Percentiles rank a stretch among this genome's conserved stretches.
Conservation (phyloP, 2,888 invertebrate genomes). For the Ditula angustiorana region DNA sequence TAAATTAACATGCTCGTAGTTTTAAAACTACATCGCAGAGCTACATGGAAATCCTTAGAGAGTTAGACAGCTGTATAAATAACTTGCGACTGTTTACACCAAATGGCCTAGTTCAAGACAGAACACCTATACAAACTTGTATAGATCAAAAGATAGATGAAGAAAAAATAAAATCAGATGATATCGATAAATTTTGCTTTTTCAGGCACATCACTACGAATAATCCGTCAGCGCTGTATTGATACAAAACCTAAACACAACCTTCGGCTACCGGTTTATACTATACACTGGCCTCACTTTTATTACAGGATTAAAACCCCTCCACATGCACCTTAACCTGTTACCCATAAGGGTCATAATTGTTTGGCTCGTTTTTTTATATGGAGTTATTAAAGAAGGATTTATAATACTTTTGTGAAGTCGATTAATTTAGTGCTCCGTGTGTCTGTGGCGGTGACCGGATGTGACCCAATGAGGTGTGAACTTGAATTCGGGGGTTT, state of each 20-base stretch:
- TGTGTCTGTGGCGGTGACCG: constrained; percentile 22
- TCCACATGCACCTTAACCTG: constrained; percentile 39
- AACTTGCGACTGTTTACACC: too few relatives aligned
- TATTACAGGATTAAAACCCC: constrained; percentile 66
- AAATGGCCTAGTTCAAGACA: too few relatives aligned
- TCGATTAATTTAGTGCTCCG: constrained; percentile 63
- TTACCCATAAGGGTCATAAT: constrained; percentile 40
- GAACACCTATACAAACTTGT: too few relatives aligned
- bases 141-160: neutral
- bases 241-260: constrained; percentile 73
- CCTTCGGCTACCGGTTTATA: constrained; percentile 79
- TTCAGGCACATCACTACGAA: constrained; percentile 53
- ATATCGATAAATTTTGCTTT: constrained; percentile 38
- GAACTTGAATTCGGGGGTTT: constrained; percentile 24
- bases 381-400: constrained; percentile 73
- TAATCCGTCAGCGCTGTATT: constrained; percentile 66
- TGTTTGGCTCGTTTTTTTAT: constrained; percentile 47
- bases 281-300: constrained; percentile 54
- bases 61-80: too few relatives aligned
- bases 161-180: constrained; percentile 37
- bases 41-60: too few relatives aligned
- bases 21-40: too few relatives aligned
- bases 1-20: too few relatives aligned
- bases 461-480: constrained; percentile 37
- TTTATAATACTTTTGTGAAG: constrained; percentile 67